Evolutionary conservation across 2,113 vertebrate species (phyloP).

Genomic region (Prinia subflava): DNA sequence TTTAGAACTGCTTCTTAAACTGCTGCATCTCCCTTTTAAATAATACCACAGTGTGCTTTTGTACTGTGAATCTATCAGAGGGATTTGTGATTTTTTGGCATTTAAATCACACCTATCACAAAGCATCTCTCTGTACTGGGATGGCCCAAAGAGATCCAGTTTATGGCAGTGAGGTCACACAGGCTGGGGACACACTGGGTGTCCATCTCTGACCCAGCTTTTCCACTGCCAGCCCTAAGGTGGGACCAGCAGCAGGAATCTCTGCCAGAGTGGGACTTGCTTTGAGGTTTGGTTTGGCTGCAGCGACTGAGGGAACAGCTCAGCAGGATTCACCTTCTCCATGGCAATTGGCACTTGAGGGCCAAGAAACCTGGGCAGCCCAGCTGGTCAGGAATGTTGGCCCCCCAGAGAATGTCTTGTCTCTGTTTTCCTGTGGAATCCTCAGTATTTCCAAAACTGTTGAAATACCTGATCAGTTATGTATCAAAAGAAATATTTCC

Average conservation of each 20-base stretch:
- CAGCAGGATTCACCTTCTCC: background rate
- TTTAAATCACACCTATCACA: no score
- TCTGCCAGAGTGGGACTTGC: background rate
- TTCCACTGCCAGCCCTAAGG: background rate
- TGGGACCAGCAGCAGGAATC: background rate
- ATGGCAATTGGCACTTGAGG: background rate
- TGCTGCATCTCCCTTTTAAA: background rate
- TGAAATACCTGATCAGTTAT: background rate
- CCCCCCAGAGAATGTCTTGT: background rate
- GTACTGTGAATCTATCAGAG: background rate
- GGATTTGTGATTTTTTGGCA: background rate
- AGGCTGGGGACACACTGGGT: fast-evolving
- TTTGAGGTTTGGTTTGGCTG: background rate
- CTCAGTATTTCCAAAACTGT: background rate
- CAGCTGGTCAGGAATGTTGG: background rate
- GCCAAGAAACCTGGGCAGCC: background rate
- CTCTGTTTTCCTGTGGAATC: background rate
- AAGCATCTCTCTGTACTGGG: background rate
- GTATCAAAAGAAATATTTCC: background rate
- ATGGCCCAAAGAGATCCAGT: background rate
- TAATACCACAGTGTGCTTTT: background rate
- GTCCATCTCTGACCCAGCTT: background rate
- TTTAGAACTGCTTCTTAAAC: background rate
- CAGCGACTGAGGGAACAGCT: background rate
- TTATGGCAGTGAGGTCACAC: background rate